Conservation (phyloP, 2,797 vertebrate species). For the Apogon talboti region DNA sequence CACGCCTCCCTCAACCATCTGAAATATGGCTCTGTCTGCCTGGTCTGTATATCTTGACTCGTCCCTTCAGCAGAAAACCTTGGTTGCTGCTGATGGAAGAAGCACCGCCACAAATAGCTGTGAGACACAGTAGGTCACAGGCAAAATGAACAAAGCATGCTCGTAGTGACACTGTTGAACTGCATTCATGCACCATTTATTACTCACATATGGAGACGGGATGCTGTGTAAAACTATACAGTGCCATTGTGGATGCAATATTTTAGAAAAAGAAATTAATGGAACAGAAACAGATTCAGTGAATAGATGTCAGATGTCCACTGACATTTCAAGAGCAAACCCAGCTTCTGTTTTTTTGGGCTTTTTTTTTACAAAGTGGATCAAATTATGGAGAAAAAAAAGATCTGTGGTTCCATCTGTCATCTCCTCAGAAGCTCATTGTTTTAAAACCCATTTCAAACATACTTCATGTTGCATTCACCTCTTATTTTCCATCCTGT, state of each 20-base stretch:
- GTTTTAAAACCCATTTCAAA: no score
- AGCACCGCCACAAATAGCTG: conserved; percentile 65
- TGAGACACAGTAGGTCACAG: conserved; percentile 57
- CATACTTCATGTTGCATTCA: no score
- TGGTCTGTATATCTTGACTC: conserved; percentile 69
- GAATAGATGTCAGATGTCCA: no score
- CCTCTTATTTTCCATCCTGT: no score
- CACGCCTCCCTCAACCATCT: conserved; percentile 50
- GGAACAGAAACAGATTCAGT: no score
- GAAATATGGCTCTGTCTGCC: conserved; percentile 73
- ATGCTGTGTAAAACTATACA: conserved; percentile 20
- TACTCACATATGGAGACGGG: conserved; percentile 28
- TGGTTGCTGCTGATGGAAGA: conserved; percentile 72
- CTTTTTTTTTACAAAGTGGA: no score
- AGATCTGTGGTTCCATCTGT: no score
- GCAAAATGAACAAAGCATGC: conserved; percentile 39
- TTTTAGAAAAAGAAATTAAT: no score
- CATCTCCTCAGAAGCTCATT: no score
- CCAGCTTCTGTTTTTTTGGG: no score
- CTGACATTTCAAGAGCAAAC: no score
- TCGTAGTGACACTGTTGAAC: conserved; percentile 37
- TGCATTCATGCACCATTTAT: conserved; percentile 37
- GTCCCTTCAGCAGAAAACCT: conserved; percentile 71
- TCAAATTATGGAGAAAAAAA: no score
- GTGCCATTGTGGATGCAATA: conserved; percentile 11